Percentiles rank a stretch among this genome's conserved stretches.
Conservation (phyloP, 2,113 vertebrate species). For the Prinia subflava region DNA sequence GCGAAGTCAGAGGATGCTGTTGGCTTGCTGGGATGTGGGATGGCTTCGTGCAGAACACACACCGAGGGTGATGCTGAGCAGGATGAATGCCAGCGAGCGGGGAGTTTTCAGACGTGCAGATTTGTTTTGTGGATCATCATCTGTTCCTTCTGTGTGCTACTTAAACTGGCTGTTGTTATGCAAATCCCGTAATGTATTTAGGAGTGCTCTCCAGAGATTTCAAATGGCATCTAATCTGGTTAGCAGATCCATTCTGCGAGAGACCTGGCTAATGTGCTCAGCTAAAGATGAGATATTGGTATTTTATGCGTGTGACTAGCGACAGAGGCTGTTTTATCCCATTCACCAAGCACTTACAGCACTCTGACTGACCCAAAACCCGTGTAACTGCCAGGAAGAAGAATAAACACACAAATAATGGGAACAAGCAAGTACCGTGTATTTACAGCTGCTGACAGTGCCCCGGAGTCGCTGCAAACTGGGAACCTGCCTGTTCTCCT, state of each 20-base stretch:
- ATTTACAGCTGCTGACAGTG: not conserved
- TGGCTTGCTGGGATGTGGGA: not conserved
- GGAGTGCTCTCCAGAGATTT: constrained; percentile 50
- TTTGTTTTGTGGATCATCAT: constrained; percentile 21
- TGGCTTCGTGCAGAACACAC: not conserved
- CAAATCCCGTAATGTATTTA: constrained; percentile 29
- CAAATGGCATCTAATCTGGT: constrained; percentile 41
- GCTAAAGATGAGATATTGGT: not conserved
- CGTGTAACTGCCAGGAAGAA: not conserved
- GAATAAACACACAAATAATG: not conserved
- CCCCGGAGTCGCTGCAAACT: not conserved
- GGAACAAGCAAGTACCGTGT: accelerated
- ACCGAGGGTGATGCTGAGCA: not conserved
- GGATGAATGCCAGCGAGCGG: not conserved
- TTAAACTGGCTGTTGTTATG: constrained; percentile 56
- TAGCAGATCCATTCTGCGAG: not conserved
- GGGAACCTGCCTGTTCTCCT: not conserved
- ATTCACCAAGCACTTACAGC: not conserved
- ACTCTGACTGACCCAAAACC: not conserved
- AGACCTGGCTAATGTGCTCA: not conserved
- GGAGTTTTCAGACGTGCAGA: constrained; percentile 18
- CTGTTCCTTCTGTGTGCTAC: constrained; percentile 35
- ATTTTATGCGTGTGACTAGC: not conserved
- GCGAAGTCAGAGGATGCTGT: not conserved
- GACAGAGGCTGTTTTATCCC: not conserved